These are phyloP conservation scores for Pangasius mekongensis DNA, from an alignment of 2,797 vertebrate species.

Conservation along the genomic window DNA sequence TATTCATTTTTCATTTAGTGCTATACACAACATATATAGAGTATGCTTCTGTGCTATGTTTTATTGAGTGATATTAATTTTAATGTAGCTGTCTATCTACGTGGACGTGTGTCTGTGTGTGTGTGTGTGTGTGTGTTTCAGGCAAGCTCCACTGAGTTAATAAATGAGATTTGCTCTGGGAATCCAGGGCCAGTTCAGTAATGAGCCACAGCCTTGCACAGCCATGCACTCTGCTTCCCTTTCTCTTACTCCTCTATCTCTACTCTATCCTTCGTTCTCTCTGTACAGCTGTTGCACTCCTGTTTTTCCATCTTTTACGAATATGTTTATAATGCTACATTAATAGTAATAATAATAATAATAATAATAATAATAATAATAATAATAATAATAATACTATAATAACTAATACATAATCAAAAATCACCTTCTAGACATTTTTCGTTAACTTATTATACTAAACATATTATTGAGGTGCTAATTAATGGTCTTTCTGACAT, in stretches of 20 bases:
- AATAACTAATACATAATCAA: not conserved
- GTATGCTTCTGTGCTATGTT: not conserved
- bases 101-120: constrained; percentile 20
- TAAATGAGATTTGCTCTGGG: constrained; percentile 64
- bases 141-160: constrained; percentile 54
- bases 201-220: constrained; percentile 57
- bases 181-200: constrained; percentile 56
- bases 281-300: not conserved
- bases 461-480: not conserved
- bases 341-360: not conserved
- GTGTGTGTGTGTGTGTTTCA: constrained; percentile 31
- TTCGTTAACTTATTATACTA: not conserved
- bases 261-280: not conserved
- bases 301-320: not conserved
- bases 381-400: not conserved
- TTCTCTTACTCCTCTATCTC: constrained; percentile 5
- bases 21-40: not conserved
- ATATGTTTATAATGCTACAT: not conserved
- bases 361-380: not conserved
- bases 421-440: not conserved
- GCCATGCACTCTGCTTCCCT: constrained; percentile 44
- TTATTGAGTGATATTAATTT: not conserved
- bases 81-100: constrained; percentile 21
- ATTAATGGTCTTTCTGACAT: not conserved
- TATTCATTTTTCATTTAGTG: not conserved